Base-by-base conservation (phyloP, 2,797 vertebrate species). In the Rhinatrema bivittatum region DNA sequence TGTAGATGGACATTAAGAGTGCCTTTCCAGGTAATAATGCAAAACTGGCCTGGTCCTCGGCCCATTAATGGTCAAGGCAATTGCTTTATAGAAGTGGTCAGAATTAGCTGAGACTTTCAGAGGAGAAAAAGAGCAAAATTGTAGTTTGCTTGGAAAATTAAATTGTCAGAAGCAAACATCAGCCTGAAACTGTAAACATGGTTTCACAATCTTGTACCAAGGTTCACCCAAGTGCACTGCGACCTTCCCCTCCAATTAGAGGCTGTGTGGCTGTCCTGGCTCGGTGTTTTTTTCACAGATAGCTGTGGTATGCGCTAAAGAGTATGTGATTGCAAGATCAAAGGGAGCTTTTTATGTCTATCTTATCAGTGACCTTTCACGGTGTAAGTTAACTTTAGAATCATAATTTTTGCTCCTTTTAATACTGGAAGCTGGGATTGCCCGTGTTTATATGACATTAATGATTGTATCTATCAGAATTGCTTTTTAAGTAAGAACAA, bases 231-330 rank as follows among this genome's bases (percentile, higher is more conserved):
- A 59, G 69, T 62, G 46, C 48, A 59, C 40, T 52, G 19, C 60
- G 72, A 57, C 75, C 75, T 81, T 83, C 64, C 50, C 42, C 63
- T 48, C 40, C 39, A 34, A 64, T 84, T 47, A 64, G 46, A 73
- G 81, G 67, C 6, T 4, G 30, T 64, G 41, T 42, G 30, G 31
- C 31, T 56, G 35, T 39, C 51, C 70, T 76, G 70, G 68, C 56
- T 62, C 31, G 56, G 46, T 78, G 68, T 79, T 74, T 70, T 42
- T 53, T 59, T 68, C 33, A 56, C 37, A 49, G 73, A 81, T 86
- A 82, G 68, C 60, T 62, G 48, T 42, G 35, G 32, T 56, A 60
- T 63, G 52, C 65, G 33, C 41, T 50, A 65, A 73, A 71, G 49
- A 12, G 2, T 28, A 30, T 41, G 51, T 54, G 51, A 60, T 41